Percentiles rank a stretch among this genome's conserved stretches.
Evolutionary conservation across 2,113 vertebrate species (phyloP).

Genomic region (Varanus komodoensis): DNA sequence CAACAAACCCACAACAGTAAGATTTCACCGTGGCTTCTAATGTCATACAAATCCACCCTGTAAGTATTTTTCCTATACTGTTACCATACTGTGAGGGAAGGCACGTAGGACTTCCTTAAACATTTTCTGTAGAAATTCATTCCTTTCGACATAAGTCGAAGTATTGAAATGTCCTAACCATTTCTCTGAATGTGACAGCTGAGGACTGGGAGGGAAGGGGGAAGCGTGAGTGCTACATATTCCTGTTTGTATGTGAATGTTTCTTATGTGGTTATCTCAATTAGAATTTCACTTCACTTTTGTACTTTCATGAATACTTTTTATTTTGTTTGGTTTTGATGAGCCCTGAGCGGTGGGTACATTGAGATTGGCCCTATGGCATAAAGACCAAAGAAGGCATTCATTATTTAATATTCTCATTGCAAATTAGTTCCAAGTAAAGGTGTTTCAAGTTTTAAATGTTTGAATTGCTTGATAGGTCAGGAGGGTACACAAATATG

Average conservation of each 20-base stretch:
- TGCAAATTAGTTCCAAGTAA: not conserved
- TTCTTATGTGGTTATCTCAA: not conserved
- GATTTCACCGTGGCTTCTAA: too few species aligned
- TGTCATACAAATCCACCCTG: too few species aligned
- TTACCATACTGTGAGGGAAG: not conserved
- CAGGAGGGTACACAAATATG: not conserved
- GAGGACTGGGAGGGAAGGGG: not conserved
- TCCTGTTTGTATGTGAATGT: slow-evolving; percentile 9
- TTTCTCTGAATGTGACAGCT: not conserved
- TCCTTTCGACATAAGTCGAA: not conserved
- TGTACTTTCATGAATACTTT: slow-evolving; percentile 7
- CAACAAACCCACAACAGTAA: too few species aligned
- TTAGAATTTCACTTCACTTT: slow-evolving; percentile 6
- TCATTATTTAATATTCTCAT: not conserved
- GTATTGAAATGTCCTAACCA: not conserved
- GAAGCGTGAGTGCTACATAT: not conserved
- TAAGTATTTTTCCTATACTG: not conserved
- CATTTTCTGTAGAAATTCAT: not conserved
- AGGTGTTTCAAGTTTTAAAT: not conserved
- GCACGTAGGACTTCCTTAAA: not conserved
- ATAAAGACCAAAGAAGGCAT: not conserved
- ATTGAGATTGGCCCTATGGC: not conserved
- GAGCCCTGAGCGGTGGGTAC: not conserved
- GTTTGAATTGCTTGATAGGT: not conserved
- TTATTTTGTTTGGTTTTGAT: not conserved